Percentiles rank a stretch among this genome's conserved stretches.
These are phyloP conservation scores for Apamea crenata DNA, from an alignment of 2,888 invertebrate genomes.

Conservation along the genomic window DNA sequence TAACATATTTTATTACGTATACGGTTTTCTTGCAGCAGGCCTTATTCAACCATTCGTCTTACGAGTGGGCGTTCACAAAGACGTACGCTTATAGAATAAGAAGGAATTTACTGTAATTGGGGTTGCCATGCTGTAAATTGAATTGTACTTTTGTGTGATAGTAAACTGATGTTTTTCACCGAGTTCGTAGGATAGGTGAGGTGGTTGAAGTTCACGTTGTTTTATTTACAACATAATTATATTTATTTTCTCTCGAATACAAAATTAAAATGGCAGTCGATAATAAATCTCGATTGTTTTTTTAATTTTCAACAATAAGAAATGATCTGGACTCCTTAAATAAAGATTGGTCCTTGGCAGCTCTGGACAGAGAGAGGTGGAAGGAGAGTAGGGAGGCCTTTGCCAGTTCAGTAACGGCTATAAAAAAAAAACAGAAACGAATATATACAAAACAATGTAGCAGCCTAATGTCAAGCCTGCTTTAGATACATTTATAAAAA, in stretches of 20 bases:
- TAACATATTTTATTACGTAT: conserved; percentile 68
- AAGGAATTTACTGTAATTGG: conserved; percentile 65
- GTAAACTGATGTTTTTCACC: not conserved
- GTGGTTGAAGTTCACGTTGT: not conserved
- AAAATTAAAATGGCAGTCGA: not conserved
- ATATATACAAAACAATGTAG: not conserved
- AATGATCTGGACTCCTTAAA: not conserved
- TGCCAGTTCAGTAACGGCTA: too few species aligned
- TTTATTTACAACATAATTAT: not conserved
- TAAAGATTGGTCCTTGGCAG: too few species aligned
- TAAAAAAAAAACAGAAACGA: not conserved
- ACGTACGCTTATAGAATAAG: conserved; percentile 72
- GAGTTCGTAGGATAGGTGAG: too few species aligned
- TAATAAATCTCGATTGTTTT: too few species aligned
- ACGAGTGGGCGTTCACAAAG: conserved; percentile 67
- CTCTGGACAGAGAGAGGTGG: too few species aligned
- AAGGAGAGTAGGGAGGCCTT: too few species aligned
- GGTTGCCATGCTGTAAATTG: conserved; percentile 50
- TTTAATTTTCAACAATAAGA: not conserved
- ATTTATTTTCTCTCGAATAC: not conserved
- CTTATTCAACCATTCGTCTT: conserved; percentile 63
- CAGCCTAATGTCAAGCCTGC: not conserved
- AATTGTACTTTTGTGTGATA: not conserved
- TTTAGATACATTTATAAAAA: too few species aligned
- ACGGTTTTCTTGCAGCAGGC: conserved; percentile 65